Base-by-base conservation (phyloP, 2,888 invertebrate genomes). In the Brachynemurus nebulosus region DNA sequence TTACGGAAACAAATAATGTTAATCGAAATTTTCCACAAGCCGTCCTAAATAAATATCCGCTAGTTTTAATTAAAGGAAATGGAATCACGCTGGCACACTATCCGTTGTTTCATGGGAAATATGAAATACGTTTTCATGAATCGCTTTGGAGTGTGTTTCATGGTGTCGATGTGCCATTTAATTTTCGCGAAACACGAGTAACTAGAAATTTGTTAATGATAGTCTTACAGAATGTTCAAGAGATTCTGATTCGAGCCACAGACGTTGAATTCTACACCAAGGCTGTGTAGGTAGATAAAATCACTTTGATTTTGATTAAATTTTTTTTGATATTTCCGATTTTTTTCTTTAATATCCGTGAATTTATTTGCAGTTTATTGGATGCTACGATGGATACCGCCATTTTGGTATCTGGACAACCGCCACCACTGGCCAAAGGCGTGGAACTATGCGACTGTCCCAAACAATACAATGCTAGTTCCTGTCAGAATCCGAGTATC, bases 371-470 rank as follows among this genome's bases (percentile, higher is more conserved):
- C 56, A 81, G 81, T 18, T 65, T 89, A 12, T 70, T 76, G 45
- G 85, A 86, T 60, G 84, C 88, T 0, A 78, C 86, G 1, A 67
- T 93, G 61, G 91, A 92, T 62, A 80, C 82, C 3, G 90, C 88
- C 0, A 75, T 82, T 21, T 72, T 79, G 36, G 72, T 78, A 2
- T 70, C 72, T 37, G 78, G 75, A 23, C 72, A 75, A 9, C 76
- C 75, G 0, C 78, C 72, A 48, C 76, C 76, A n/a, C 59, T 75
- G 34, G 86, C 89, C 0, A 72, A 74, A 21, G 86, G 90, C 1
- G 80, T 95, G 2, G 95, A 95, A 64, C 69, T 81, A 46, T 95
- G 95, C 62, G 72, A 75, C 38, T 95, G 95, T 58, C 85, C 90
- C 0, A 66, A 70, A 1, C 74, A 76, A 47, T 95, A 91, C 66